Percentiles rank a stretch among this genome's conserved stretches.
phyloP scores from a whole-genome alignment of 2,113 vertebrate species.

The Poicephalus meyeri region DNA sequence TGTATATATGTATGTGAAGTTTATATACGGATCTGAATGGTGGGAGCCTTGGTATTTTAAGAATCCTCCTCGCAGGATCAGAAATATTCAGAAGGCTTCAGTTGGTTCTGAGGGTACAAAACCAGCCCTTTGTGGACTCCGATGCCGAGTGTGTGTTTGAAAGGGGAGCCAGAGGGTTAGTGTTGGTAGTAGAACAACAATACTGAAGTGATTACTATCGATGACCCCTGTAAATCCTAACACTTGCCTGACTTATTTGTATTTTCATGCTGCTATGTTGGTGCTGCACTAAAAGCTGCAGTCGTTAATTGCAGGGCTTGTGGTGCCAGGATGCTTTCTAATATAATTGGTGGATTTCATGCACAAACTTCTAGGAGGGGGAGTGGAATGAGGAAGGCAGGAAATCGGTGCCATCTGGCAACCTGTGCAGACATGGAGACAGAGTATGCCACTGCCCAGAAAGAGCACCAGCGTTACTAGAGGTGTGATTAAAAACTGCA shows the following conservation, averaged over 20 bases:
- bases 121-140: neutral
- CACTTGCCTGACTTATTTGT: constrained; percentile 51
- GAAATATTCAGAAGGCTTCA: neutral
- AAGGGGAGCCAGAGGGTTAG: constrained; percentile 29
- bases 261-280: constrained; percentile 51
- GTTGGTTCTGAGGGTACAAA: neutral
- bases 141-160: neutral
- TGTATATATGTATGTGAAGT: neutral
- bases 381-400: constrained; percentile 30
- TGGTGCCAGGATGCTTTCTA: constrained; percentile 56
- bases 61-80: neutral
- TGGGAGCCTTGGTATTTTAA: neutral
- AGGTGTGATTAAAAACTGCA: neutral
- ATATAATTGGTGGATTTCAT: constrained; percentile 64
- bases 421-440: neutral
- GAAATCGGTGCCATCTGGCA: constrained; percentile 54
- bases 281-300: constrained; percentile 60
- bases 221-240: constrained; percentile 49
- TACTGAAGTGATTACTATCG: neutral
- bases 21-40: neutral
- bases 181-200: neutral
- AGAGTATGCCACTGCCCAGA: neutral
- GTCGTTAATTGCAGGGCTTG: constrained; percentile 53
- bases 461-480: neutral
- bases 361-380: constrained; percentile 46